A percentile compares a stretch with the other conserved stretches of the same genome.
Conservation (phyloP, 2,888 invertebrate species). For the Rhorus exstirpatorius region DNA sequence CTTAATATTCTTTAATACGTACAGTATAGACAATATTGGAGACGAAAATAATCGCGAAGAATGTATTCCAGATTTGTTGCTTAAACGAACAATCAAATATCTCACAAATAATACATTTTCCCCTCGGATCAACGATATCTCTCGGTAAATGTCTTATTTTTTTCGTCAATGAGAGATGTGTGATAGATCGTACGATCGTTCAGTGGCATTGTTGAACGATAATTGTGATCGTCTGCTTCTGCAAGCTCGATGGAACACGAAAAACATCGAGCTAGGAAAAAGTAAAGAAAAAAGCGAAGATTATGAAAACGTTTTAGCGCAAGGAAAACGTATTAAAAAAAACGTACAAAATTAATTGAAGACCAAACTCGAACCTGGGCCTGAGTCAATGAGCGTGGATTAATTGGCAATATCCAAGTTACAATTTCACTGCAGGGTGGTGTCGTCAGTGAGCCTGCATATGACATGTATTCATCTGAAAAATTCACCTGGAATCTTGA, state of each 20-base stretch:
- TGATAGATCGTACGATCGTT: constrained; percentile 60
- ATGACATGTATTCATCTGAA: constrained; percentile 81
- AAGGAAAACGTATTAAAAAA: constrained; percentile 1
- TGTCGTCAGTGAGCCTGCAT: constrained; percentile 87
- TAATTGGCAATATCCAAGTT: constrained; percentile 87
- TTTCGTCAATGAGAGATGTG: constrained; percentile 19
- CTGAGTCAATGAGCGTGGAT: constrained; percentile 80
- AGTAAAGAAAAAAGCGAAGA: background rate
- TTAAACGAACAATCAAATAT: no score
- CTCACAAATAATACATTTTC: no score
- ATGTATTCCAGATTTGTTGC: no score
- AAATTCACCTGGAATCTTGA: constrained; percentile 80
- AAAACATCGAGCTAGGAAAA: constrained; percentile 59
- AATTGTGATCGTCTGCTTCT: constrained; percentile 53
- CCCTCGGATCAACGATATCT: no score
- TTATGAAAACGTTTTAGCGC: background rate
- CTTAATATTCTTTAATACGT: no score
- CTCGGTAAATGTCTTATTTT: background rate
- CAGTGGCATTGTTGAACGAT: constrained; percentile 60
- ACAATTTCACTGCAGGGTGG: constrained; percentile 87
- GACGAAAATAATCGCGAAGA: no score
- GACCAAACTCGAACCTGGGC: constrained; percentile 69
- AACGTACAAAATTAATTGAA: constrained; percentile 6
- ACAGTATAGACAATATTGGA: no score
- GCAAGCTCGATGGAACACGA: constrained; percentile 41